Evolutionary conservation across 2,113 vertebrate species (phyloP).

Genomic region (Prunella fulvescens): DNA sequence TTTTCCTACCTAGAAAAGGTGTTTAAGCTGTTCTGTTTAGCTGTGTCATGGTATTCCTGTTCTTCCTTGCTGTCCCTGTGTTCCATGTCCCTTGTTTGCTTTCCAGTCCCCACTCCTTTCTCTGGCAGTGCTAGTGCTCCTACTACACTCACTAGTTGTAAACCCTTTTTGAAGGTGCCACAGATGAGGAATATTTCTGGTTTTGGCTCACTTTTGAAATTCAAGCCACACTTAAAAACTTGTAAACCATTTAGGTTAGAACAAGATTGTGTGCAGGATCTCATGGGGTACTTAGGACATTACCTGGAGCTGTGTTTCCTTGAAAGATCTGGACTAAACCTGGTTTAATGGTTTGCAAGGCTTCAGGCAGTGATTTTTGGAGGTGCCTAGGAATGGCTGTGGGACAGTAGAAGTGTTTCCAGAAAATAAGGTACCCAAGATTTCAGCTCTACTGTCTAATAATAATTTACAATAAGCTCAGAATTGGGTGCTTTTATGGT

Average conservation of each 20-base stretch:
- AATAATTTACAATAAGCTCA: not conserved
- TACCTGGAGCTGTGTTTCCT: not conserved
- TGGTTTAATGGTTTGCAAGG: not conserved
- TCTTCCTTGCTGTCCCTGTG: not conserved
- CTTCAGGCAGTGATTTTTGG: not conserved
- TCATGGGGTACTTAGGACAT: not conserved
- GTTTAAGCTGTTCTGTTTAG: not conserved
- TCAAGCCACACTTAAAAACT: not conserved
- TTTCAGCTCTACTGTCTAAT: not conserved
- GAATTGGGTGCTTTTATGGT: not conserved
- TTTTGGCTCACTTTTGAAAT: not conserved
- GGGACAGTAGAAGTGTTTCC: not conserved
- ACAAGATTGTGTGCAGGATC: not conserved
- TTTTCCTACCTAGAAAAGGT: not conserved
- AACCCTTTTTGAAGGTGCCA: not conserved
- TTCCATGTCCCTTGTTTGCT: not conserved
- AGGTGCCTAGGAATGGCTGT: not conserved
- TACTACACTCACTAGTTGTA: not conserved
- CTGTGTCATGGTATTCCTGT: not conserved
- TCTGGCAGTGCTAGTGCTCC: not conserved
- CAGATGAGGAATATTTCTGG: not conserved
- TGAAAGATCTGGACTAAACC: not conserved
- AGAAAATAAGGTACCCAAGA: not conserved
- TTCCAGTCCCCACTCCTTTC: not conserved
- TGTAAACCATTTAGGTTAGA: not conserved